Conservation (phyloP, 2,888 invertebrate species). For the Clanis bilineata region DNA sequence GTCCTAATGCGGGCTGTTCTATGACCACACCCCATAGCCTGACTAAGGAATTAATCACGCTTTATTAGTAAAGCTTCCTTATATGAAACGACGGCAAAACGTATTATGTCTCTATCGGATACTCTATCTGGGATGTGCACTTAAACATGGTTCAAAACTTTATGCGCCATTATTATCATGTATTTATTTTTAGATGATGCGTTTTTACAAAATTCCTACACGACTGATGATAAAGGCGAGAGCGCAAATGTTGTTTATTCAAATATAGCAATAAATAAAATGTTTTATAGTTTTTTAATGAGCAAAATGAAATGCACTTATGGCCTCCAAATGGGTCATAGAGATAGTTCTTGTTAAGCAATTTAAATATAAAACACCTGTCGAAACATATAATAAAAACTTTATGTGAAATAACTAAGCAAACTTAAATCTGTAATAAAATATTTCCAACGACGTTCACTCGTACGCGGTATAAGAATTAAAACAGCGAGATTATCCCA, state of each 20-base stretch:
- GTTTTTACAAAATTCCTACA: background rate
- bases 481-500: constrained; percentile 3
- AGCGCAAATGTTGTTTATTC: background rate
- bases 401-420: background rate
- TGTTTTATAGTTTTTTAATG: background rate
- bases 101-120: constrained; percentile 21
- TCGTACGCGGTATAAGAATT: background rate
- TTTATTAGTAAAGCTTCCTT: constrained; percentile 54
- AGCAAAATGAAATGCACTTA: constrained; percentile 19
- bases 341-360: background rate
- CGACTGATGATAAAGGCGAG: background rate
- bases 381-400: constrained; percentile 1
- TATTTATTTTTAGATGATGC: background rate
- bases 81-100: constrained; percentile 28
- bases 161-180: background rate
- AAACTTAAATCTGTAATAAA: constrained; percentile 2
- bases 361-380: constrained; percentile 1
- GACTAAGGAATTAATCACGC: constrained; percentile 56
- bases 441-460: background rate
- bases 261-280: background rate
- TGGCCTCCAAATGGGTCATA: background rate
- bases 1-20: constrained; percentile 26
- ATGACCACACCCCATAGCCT: constrained; percentile 29
- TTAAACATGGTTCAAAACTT: background rate
- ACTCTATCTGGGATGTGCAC: background rate